Percentiles rank a stretch among this genome's conserved stretches.
Conservation (phyloP, 2,113 vertebrate species). For the Scophthalmus maximus region DNA sequence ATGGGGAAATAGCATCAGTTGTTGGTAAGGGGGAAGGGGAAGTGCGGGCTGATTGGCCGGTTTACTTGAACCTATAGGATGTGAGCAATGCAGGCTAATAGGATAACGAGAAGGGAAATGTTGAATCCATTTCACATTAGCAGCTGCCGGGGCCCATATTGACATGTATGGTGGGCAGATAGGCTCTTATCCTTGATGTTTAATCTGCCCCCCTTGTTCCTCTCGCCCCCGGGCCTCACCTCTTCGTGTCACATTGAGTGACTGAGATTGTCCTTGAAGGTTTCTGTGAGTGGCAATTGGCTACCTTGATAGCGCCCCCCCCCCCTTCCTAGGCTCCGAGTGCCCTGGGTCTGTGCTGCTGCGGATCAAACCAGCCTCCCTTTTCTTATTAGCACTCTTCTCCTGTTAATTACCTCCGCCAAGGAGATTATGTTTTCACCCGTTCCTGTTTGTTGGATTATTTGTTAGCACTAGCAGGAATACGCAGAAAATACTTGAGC, state of each 20-base stretch:
- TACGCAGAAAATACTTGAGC: neutral
- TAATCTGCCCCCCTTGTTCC: slow-evolving; percentile 68
- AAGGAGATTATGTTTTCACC: neutral
- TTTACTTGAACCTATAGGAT: slow-evolving; percentile 42
- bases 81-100: slow-evolving; percentile 25
- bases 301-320: slow-evolving; percentile 52
- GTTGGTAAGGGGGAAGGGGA: neutral
- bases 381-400: slow-evolving; percentile 36
- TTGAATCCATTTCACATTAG: slow-evolving; percentile 67
- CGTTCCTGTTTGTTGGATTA: neutral
- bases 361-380: slow-evolving; percentile 65
- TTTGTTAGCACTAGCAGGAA: neutral
- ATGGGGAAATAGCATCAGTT: slow-evolving; percentile 40
- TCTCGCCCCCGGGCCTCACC: slow-evolving; percentile 50
- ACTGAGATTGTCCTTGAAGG: slow-evolving; percentile 78
- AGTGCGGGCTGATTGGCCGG: slow-evolving; percentile 36
- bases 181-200: slow-evolving; percentile 51
- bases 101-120: slow-evolving; percentile 66
- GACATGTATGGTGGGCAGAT: slow-evolving; percentile 40
- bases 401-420: slow-evolving; percentile 34
- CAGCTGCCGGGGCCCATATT: slow-evolving; percentile 42
- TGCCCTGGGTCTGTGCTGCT: slow-evolving; percentile 50
- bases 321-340: slow-evolving; percentile 46
- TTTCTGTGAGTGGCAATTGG: slow-evolving; percentile 65
- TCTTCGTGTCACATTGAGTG: slow-evolving; percentile 71